A percentile compares a stretch with the other conserved stretches of the same genome.
These are phyloP conservation scores for Loripinus fragilis DNA, from an alignment of 2,888 invertebrate genomes.

Conservation along the genomic window DNA sequence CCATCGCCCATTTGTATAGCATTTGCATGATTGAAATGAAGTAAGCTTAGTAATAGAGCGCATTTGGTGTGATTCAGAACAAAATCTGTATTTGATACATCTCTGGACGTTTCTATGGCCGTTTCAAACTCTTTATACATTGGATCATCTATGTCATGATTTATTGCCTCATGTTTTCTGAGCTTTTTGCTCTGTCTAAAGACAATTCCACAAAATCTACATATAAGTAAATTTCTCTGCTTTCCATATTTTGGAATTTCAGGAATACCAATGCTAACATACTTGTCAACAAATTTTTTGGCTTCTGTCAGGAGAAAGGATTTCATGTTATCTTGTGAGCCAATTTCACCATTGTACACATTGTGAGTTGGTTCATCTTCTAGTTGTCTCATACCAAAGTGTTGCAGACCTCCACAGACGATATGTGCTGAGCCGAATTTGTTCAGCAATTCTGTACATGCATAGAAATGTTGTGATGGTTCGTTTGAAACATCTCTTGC, in stretches of 20 bases:
- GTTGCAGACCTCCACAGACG: slow-evolving; percentile 23
- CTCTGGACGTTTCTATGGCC: not conserved
- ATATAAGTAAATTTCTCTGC: slow-evolving; percentile 20
- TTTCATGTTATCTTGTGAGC: slow-evolving; percentile 26
- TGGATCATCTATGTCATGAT: slow-evolving; percentile 29
- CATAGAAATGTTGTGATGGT: slow-evolving; percentile 38
- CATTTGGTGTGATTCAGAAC: slow-evolving; percentile 31
- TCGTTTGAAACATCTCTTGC: slow-evolving; percentile 41
- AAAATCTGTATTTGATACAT: slow-evolving; percentile 1
- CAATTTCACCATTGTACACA: slow-evolving; percentile 27
- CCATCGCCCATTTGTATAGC: slow-evolving; percentile 48
- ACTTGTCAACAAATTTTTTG: not conserved
- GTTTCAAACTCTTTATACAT: not conserved
- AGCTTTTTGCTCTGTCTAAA: slow-evolving; percentile 29
- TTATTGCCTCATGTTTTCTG: slow-evolving; percentile 33
- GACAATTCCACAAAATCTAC: slow-evolving; percentile 32
- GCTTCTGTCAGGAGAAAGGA: not conserved
- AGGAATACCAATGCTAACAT: not conserved
- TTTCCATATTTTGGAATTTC: slow-evolving; percentile 26
- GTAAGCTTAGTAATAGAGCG: slow-evolving; percentile 24
- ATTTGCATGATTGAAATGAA: slow-evolving; percentile 40
- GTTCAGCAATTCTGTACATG: slow-evolving; percentile 27
- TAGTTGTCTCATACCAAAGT: slow-evolving; percentile 33
- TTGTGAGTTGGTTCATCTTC: slow-evolving; percentile 3
- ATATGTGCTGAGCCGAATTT: slow-evolving; percentile 37